Conservation (phyloP, 1,140 invertebrate species). For the Leptopilina clavipes region DNA sequence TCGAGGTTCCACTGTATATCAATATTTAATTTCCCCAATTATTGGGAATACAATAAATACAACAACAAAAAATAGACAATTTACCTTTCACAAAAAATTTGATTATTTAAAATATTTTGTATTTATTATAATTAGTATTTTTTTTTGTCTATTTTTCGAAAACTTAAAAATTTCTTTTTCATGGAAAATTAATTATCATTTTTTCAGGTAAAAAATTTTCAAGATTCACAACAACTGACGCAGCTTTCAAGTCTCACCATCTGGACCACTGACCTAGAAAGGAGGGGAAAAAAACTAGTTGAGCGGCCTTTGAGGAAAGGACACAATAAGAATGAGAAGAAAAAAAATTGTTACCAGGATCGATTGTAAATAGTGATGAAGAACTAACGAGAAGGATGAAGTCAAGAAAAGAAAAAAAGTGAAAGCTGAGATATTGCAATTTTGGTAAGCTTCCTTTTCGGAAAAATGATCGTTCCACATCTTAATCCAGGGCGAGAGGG, state of each 20-base stretch:
- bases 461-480: constrained; percentile 9
- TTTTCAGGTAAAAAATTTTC: neutral
- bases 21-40: neutral
- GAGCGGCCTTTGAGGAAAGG: neutral
- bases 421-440: constrained; percentile 26
- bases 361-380: neutral
- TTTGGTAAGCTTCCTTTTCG: neutral
- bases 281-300: neutral
- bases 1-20: no score
- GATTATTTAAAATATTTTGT: no score
- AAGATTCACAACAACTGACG: neutral
- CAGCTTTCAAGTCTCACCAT: neutral
- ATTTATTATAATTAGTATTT: no score
- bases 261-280: neutral
- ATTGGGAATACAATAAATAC: no score
- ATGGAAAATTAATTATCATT: neutral
- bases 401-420: neutral
- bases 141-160: no score
- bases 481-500: constrained; percentile 31
- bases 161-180: no score
- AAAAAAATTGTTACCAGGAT: neutral
- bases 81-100: no score
- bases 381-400: no score
- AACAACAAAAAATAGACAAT: neutral
- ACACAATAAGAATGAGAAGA: neutral